phyloP scores from a whole-genome alignment of 1,140 invertebrate genomes.

The Elysia chlorotica region DNA sequence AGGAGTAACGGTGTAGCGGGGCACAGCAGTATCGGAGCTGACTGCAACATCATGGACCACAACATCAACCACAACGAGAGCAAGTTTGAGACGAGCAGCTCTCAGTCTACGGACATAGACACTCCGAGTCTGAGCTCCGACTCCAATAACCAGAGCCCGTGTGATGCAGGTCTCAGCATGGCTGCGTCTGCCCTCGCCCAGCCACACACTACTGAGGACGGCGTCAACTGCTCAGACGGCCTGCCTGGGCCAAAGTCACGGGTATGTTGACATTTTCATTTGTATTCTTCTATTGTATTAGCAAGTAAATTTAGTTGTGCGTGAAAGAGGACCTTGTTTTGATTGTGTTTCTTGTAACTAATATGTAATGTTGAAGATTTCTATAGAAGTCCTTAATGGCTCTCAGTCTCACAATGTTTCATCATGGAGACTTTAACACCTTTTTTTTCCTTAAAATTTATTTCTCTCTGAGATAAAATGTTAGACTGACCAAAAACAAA shows the following conservation, averaged over 20 bases:
- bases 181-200: neutral
- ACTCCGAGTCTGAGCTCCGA: constrained; percentile 47
- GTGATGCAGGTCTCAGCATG: constrained; percentile 19
- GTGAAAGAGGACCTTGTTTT: no score
- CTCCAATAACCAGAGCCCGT: constrained; percentile 43
- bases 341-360: no score
- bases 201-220: neutral
- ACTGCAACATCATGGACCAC: constrained; percentile 29
- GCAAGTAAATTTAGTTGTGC: no score
- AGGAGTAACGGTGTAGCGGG: constrained; percentile 17
- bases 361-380: no score
- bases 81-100: constrained; percentile 52
- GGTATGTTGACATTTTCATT: no score
- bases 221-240: constrained; percentile 13
- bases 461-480: no score
- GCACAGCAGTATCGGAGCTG: neutral
- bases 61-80: constrained; percentile 48
- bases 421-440: no score
- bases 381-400: no score
- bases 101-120: constrained; percentile 49
- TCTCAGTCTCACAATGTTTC: no score
- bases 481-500: no score
- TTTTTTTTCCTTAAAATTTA: no score
- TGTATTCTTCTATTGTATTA: no score
- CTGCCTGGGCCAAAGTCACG: constrained; percentile 14